Conservation (phyloP, 2,113 vertebrate genomes). For the Bettongia penicillata region DNA sequence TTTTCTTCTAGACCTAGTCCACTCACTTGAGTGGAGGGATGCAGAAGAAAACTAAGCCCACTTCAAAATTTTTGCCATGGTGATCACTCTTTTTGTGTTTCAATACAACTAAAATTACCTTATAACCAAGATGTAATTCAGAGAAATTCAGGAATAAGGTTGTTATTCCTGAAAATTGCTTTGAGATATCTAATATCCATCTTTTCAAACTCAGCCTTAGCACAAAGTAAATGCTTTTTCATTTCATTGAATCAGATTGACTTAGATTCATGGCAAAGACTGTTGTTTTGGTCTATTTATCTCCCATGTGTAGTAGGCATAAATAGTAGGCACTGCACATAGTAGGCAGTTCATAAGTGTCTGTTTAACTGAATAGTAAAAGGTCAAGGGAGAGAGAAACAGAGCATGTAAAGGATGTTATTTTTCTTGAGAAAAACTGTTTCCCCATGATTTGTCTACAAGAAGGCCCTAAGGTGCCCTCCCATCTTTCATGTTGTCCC, state of each 20-base stretch:
- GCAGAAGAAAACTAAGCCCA: not conserved
- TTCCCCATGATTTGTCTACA: constrained; percentile 8
- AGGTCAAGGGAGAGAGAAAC: not conserved
- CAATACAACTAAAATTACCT: not conserved
- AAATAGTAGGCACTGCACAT: not conserved
- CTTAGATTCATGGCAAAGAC: not conserved
- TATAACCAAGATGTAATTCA: not conserved
- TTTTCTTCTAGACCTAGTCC: not conserved
- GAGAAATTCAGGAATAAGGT: not conserved
- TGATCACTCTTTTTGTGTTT: not conserved
- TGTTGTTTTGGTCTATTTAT: not conserved
- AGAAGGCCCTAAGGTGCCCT: not conserved
- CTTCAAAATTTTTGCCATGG: not conserved
- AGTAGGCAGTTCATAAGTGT: not conserved
- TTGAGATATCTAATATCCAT: not conserved
- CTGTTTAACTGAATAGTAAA: not conserved
- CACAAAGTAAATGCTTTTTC: not conserved
- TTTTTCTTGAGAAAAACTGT: not conserved
- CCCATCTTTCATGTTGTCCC: not conserved
- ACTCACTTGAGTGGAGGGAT: not conserved
- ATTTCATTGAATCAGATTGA: not conserved
- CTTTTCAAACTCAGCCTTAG: not conserved
- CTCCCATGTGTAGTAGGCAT: not conserved
- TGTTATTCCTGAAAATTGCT: not conserved
- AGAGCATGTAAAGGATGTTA: not conserved